Evolutionary conservation across 64 coral and sea anemone genomes (phyloP).

Genomic region (Dendronephthya gigantea): DNA sequence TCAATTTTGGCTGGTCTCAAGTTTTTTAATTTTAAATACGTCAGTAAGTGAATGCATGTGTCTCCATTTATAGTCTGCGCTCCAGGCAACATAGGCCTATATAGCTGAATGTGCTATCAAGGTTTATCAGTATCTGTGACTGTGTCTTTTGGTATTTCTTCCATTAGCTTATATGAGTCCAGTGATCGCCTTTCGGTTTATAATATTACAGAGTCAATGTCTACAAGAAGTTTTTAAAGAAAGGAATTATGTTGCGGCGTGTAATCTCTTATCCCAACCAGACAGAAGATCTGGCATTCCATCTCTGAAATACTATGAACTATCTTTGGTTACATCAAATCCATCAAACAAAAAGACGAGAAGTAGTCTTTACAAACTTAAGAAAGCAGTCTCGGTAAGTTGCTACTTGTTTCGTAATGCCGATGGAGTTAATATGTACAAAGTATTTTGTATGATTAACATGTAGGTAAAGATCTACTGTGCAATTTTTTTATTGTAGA

Average conservation of each 20-base stretch:
- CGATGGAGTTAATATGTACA: too few relatives aligned
- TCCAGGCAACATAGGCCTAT: too few relatives aligned
- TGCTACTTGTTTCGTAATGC: background rate
- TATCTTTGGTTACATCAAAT: background rate
- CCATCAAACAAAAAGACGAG: constrained; percentile 3
- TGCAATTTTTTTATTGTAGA: too few relatives aligned
- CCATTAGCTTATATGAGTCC: too few relatives aligned
- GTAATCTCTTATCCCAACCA: constrained; percentile 11
- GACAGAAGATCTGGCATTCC: background rate
- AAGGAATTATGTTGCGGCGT: background rate
- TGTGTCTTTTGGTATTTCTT: too few relatives aligned
- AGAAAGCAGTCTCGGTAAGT: background rate
- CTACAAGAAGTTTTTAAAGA: background rate
- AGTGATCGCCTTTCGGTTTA: background rate
- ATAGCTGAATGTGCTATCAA: too few relatives aligned
- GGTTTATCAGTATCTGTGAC: too few relatives aligned
- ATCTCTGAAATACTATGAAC: constrained; percentile 6
- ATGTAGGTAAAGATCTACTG: too few relatives aligned
- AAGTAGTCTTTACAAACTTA: background rate
- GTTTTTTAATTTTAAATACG: background rate
- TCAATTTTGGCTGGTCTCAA: too few relatives aligned
- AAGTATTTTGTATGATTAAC: too few relatives aligned
- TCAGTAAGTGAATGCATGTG: too few relatives aligned
- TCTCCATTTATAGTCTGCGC: too few relatives aligned
- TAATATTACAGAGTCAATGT: background rate